These are phyloP conservation scores for Rhizomys pruinosus DNA, from an alignment of 2,113 vertebrate genomes.

Conservation along the genomic window DNA sequence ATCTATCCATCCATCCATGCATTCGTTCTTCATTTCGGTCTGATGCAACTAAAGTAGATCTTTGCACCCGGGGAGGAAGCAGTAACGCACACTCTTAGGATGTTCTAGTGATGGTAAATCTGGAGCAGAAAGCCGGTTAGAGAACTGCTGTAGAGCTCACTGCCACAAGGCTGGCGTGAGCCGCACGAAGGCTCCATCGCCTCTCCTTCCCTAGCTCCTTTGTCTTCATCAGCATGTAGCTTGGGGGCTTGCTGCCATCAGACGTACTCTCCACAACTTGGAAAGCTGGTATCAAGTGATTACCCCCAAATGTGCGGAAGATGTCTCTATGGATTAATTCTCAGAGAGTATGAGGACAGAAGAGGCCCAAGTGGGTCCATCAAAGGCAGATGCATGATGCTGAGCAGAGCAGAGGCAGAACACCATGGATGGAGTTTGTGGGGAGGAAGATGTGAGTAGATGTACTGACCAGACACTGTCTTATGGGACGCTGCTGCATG, in stretches of 20 bases:
- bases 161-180: neutral
- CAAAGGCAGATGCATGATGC: neutral
- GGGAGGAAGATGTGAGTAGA: neutral
- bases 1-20: neutral
- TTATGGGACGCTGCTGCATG: too few relatives aligned
- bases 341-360: neutral
- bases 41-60: neutral
- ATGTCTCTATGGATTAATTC: neutral
- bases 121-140: neutral
- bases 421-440: rapidly evolving
- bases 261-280: neutral
- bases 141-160: rapidly evolving
- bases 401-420: neutral
- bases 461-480: too few relatives aligned
- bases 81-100: neutral
- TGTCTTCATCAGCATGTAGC: neutral
- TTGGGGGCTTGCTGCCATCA: neutral
- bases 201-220: neutral
- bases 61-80: neutral
- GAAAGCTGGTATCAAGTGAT: neutral
- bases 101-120: too few relatives aligned
- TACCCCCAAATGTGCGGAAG: neutral
- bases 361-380: neutral
- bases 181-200: neutral
- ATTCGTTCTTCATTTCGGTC: neutral